These are phyloP conservation scores for Batillaria attramentaria DNA, from an alignment of 1,140 invertebrate species.

Conservation along the genomic window DNA sequence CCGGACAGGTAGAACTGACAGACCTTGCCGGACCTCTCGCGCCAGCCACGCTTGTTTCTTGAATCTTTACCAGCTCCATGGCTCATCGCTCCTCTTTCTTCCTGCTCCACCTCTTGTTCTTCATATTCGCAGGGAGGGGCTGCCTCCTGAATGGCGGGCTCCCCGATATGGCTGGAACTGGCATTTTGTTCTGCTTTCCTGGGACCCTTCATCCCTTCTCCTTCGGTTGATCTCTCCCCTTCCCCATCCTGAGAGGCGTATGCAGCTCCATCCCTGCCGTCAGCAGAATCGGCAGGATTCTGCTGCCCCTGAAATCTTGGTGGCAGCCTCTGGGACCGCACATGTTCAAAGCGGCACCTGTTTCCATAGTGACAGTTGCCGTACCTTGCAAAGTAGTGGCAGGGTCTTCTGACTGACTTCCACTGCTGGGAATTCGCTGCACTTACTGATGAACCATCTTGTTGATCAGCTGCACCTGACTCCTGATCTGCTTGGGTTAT, in stretches of 20 bases:
- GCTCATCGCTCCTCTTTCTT: no score
- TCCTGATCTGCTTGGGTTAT: no score
- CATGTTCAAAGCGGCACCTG: constrained; percentile 50
- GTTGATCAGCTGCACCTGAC: background rate
- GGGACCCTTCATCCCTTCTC: no score
- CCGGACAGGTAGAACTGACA: constrained; percentile 32
- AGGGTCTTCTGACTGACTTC: constrained; percentile 11
- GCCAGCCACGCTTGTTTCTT: no score
- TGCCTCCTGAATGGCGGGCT: no score
- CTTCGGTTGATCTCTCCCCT: background rate
- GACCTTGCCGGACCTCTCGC: constrained; percentile 17
- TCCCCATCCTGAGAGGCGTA: background rate
- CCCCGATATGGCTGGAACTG: no score
- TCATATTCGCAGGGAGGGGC: no score
- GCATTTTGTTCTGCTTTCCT: background rate
- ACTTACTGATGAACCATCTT: constrained; percentile 23
- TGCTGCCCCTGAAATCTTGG: constrained; percentile 10
- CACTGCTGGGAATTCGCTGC: background rate
- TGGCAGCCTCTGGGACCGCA: background rate
- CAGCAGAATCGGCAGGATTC: background rate
- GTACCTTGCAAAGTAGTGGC: constrained; percentile 31
- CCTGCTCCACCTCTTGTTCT: no score
- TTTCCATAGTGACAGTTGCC: constrained; percentile 53
- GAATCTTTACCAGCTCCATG: no score
- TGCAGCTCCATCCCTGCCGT: background rate